Evolutionary conservation across 35 echinoderm and acorn worm species (phyloP), one percentile per base, ranked within the genome.

Genomic region (Lytechinus pictus): DNA sequence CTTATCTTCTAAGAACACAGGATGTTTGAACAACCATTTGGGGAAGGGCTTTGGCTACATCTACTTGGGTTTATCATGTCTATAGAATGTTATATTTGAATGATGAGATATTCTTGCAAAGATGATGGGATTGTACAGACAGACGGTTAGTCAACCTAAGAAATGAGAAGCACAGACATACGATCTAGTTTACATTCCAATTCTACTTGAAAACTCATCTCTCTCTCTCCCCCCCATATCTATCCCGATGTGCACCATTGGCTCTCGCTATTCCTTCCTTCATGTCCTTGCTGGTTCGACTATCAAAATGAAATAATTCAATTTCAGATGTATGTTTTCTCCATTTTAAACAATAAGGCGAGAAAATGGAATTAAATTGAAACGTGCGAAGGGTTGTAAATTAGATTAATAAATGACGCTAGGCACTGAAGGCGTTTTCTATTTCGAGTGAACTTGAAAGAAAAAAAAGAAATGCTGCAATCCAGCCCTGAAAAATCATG

Each of bases 311-410:
- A 79, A 79, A 79, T 79, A 79, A 79, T 79, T 79, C 66, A 79
- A 79, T 79, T 79, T 79, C 66, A 7, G 66, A 79, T 24, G 66
- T 79, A n/a, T 79, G 66, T 79, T 79, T 79, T 79, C 19, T 79
- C 66, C 66, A 79, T 79, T 79, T 79, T n/a, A n/a, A 79, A 79
- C 66, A 79, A 79, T 79, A 79, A 79, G 66, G n/a, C 6, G 66
- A 79, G 66, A 79, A 71, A 79, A 79, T 79, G 66, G 66, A 79
- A 79, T n/a, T 24, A 79, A 79, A 79, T 79, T 79, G 66, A 79
- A 79, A 79, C 66, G 66, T 79, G 66, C 66, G 66, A 79, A 79
- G 66, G 66, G 24, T 79, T n/a, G 66, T 24, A 79, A 79, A 79
- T 79, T 79, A 24, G n/a, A 79, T 79, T 79, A 79, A 79, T 79